These are phyloP conservation scores for Melinaea marsaeus DNA, from an alignment of 2,888 invertebrate genomes.

Conservation along the genomic window DNA sequence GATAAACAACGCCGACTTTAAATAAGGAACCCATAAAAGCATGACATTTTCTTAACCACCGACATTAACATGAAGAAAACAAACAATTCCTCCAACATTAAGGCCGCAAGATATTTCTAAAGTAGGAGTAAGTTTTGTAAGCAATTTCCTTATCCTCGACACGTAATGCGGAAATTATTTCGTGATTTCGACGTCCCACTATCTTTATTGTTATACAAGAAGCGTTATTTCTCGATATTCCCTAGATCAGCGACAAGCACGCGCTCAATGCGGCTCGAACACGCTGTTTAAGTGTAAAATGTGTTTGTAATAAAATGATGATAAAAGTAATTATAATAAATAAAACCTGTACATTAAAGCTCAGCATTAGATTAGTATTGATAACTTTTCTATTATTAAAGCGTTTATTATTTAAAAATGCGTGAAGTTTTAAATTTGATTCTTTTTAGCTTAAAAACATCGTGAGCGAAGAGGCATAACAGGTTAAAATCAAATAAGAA, in stretches of 20 bases:
- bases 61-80: conserved; percentile 28
- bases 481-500: not conserved
- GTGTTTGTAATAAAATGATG: too few species aligned
- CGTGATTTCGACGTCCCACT: conserved; percentile 34
- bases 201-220: conserved; percentile 41
- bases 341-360: too few species aligned
- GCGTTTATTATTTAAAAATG: too few species aligned
- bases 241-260: conserved; percentile 30
- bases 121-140: conserved; percentile 31
- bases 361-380: too few species aligned
- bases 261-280: conserved; percentile 28
- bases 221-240: conserved; percentile 36
- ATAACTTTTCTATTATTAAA: too few species aligned
- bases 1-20: too few species aligned
- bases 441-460: not conserved
- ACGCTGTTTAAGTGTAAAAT: not conserved
- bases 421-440: not conserved
- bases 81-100: conserved; percentile 30
- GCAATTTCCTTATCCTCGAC: conserved; percentile 32
- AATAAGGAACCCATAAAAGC: conserved; percentile 12
- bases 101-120: conserved; percentile 29
- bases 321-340: too few species aligned
- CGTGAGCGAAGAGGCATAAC: not conserved
- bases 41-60: conserved; percentile 14
- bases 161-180: conserved; percentile 40